Evolutionary conservation across 2,888 invertebrate species (phyloP).

Genomic region (Nomada goodeniana): DNA sequence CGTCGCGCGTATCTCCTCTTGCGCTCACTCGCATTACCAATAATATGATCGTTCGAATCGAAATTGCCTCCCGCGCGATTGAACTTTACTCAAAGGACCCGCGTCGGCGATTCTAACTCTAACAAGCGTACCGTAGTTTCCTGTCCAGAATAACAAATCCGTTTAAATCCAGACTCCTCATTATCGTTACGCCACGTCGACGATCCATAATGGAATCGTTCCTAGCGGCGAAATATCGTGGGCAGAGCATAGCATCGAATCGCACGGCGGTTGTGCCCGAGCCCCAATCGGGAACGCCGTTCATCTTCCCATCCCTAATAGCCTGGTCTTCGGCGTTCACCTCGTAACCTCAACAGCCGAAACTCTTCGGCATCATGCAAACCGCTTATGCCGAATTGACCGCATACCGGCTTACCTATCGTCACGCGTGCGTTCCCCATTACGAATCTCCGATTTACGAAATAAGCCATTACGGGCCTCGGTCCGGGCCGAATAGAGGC

Average conservation of each 20-base stretch:
- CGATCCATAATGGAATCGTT: neutral
- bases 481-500: constrained; percentile 66
- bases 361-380: constrained; percentile 63
- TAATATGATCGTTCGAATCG: no score
- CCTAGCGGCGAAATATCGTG: neutral
- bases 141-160: no score
- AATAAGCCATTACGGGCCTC: constrained; percentile 65
- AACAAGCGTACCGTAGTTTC: no score
- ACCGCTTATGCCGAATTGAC: constrained; percentile 63
- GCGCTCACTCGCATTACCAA: no score
- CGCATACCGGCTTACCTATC: constrained; percentile 56
- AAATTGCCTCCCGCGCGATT: no score
- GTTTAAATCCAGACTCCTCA: neutral
- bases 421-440: constrained; percentile 53
- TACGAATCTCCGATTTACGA: constrained; percentile 70
- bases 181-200: neutral
- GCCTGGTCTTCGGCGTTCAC: constrained; percentile 49
- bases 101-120: no score
- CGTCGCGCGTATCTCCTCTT: neutral
- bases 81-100: no score
- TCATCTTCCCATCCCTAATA: constrained; percentile 55
- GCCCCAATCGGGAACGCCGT: constrained; percentile 36
- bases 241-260: neutral
- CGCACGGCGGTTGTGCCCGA: constrained; percentile 3
- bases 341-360: constrained; percentile 57